Base-by-base conservation (phyloP, 2,113 vertebrate species). In the Malurus cyaneus region DNA sequence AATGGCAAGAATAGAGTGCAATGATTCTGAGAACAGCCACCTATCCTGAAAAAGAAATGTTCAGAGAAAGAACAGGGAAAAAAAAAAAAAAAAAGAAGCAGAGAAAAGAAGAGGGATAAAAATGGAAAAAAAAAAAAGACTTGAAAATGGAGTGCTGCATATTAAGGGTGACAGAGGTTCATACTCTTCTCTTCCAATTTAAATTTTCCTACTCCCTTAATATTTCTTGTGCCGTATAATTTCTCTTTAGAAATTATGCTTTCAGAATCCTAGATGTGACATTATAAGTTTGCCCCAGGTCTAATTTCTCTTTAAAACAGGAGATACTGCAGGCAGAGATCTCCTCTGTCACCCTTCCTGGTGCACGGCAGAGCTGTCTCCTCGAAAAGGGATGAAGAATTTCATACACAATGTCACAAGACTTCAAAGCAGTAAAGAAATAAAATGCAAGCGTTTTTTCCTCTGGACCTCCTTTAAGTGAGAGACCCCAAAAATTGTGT, bases 191-290 rank as follows among this genome's bases (percentile, higher is more conserved):
- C 85, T 94, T 94, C 44, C 42, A 53, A 50, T 91, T 90, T 57
- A 62, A 47, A 10, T 73, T 92, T 81, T 94, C 85, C n/a, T 85
- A 53, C 8, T 93, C 66, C 66, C 28, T 92, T 94, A 86, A 34
- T 86, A 94, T 59, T 72, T 91, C 72, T 92, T 78, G 54, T 91
- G 66, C 59, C 81, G 79, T 88, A 36, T 23, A 3, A 80, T 86
- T 96, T 93, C 87, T 81, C 42, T 94, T 91, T 29, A 87, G 60
- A 73, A 84, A 93, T 88, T 77, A 94, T 50, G 53, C 54, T 93
- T 92, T 90, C 93, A 92, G 87, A 97, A 97, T 94, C 59, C 56
- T 41, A 72, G 71, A 59, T 86, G 44, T 70, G 96, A 94, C 76
- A 78, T 36, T 59, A 54, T 5, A 62, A 60, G 28, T 78, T 88